Evolutionary conservation across 2,888 invertebrate genomes (phyloP), one percentile per base, ranked within the genome.

Genomic region (Lepeophtheirus nordmannii): DNA sequence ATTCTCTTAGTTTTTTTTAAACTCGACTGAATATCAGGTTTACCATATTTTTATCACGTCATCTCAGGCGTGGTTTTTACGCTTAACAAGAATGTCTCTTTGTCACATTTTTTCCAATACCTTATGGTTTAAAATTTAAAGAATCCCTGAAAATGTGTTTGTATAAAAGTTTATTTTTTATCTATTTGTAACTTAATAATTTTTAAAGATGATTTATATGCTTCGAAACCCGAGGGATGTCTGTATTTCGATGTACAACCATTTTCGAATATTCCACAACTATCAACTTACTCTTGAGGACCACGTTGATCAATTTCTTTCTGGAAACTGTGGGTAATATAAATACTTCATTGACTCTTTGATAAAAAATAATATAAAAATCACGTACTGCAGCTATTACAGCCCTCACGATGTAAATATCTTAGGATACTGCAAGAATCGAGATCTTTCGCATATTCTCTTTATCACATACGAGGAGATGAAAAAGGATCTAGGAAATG

Each of bases 391-490:
- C 14, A n/a, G 17, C 17, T 46, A 46, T 17, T 46, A 46, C 8
- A 46, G 3, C 2, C 53, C 53, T 46, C 53, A 46, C 17, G 53
- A 46, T 46, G 53, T 46, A 8, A 46, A 46, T 8, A 46, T 46
- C 17, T 5, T 14, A 5, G 53, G n/a, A 46, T 46, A 17, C 17
- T 8, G 5, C n/a, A 5, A 3, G 53, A 46, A 14, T 3, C 17
- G n/a, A 46, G 8, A 17, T n/a, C 53, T 46, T 17, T 8, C 83
- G 0, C 87, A 89, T 72, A 76, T 89, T 1, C 77, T 89, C 10
- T 85, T 88, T 74, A 77, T 89, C 60, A 85, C 84, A 71, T 89
- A 87, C 72, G 89, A 89, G 77, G 86, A 89, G 68, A 84, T 89
- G 83, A 85, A 85, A 72, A 79, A 78, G 65, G 77, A 61, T 38